Evolutionary conservation across 2,888 invertebrate genomes (phyloP).

Genomic region (Chymomyza procnemis): DNA sequence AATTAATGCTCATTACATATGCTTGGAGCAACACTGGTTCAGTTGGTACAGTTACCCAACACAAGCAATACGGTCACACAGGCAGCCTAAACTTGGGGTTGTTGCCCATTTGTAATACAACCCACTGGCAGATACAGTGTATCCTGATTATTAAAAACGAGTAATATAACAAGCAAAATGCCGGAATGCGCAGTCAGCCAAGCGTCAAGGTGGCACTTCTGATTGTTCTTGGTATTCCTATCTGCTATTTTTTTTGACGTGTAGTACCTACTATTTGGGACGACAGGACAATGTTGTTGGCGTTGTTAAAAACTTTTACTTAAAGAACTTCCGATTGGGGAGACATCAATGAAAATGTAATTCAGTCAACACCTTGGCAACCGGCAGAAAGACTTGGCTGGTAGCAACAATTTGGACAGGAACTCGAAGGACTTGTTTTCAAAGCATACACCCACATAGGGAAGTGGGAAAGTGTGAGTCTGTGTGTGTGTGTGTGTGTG

Average conservation of each 20-base stretch:
- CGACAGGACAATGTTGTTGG: not conserved
- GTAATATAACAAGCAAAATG: not conserved
- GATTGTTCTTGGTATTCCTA: not conserved
- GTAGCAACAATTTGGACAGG: not conserved
- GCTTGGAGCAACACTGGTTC: no score
- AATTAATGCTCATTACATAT: no score
- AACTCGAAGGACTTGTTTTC: not conserved
- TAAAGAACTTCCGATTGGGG: constrained; percentile 38
- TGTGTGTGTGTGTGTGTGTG: no score
- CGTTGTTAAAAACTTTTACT: constrained; percentile 54
- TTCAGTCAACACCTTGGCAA: constrained; percentile 8
- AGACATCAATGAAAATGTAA: constrained; percentile 23
- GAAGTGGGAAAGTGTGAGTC: no score
- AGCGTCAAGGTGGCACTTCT: not conserved
- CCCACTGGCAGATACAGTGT: not conserved
- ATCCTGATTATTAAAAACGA: not conserved
- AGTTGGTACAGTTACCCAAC: no score
- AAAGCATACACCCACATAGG: not conserved
- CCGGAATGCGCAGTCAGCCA: not conserved
- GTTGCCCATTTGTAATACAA: not conserved
- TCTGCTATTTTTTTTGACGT: constrained; percentile 1
- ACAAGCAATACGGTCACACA: no score
- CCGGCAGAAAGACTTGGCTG: not conserved
- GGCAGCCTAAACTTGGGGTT: no score
- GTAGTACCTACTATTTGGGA: not conserved